Conservation (phyloP, 2,797 vertebrate genomes). For the Carduelis carduelis region DNA sequence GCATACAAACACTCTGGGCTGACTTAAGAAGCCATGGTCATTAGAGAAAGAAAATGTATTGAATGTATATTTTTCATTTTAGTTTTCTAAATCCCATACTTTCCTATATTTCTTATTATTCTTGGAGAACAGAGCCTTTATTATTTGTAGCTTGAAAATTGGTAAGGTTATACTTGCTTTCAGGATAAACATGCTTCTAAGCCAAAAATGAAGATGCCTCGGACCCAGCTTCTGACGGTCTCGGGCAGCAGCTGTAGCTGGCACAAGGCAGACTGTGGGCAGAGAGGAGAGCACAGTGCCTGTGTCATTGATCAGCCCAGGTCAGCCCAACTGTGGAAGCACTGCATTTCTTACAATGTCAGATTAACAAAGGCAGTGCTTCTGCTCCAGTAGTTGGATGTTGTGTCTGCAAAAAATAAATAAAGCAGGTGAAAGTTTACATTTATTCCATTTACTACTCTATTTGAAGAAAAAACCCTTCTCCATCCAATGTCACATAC, state of each 20-base stretch:
- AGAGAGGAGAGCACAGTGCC: accelerated
- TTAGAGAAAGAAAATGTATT: not conserved
- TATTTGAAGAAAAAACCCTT: not conserved
- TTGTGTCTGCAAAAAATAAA: not conserved
- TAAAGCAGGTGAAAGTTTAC: not conserved
- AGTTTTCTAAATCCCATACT: not conserved
- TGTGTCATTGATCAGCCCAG: not conserved
- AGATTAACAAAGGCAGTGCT: not conserved
- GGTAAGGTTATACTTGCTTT: not conserved
- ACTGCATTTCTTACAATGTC: not conserved
- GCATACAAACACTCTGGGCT: not conserved
- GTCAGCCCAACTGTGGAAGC: not conserved
- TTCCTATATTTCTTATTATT: not conserved
- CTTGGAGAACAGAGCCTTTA: not conserved
- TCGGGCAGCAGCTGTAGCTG: not conserved
- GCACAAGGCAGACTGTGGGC: accelerated
- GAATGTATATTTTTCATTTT: not conserved
- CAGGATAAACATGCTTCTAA: not conserved
- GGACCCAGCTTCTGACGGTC: not conserved
- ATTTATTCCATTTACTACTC: not conserved
- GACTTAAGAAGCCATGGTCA: not conserved
- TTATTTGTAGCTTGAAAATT: not conserved
- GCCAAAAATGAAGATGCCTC: not conserved
- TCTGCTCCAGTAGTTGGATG: not conserved
- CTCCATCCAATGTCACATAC: not conserved